phyloP scores from a whole-genome alignment of 2,888 invertebrate genomes.

The Macrophya alboannulata region DNA sequence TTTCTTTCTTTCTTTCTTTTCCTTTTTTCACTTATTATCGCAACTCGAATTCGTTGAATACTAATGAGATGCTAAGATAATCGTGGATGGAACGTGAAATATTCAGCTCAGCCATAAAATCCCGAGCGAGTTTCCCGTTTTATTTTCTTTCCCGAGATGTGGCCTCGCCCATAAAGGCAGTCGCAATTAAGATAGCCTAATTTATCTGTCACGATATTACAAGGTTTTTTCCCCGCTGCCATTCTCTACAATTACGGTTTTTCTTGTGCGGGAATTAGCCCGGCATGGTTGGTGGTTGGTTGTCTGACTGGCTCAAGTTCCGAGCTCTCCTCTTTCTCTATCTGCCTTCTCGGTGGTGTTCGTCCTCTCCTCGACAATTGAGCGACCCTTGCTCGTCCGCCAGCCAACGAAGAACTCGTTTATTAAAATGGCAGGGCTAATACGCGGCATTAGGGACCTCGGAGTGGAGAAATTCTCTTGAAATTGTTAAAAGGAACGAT shows the following conservation, averaged over 20 bases:
- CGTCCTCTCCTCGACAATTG: slow-evolving; percentile 50
- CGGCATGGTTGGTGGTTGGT: slow-evolving; percentile 55
- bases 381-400: slow-evolving; percentile 43
- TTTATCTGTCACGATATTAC: slow-evolving; percentile 65
- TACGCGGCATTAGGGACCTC: slow-evolving; percentile 53
- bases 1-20: neutral
- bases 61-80: slow-evolving; percentile 50
- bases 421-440: slow-evolving; percentile 53
- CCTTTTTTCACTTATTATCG: slow-evolving; percentile 39
- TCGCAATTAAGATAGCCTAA: slow-evolving; percentile 65
- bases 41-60: slow-evolving; percentile 50
- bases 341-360: slow-evolving; percentile 22
- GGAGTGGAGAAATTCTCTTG: slow-evolving; percentile 50
- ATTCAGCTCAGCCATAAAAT: slow-evolving; percentile 44
- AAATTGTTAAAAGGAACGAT: slow-evolving; percentile 53
- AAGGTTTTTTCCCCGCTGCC: slow-evolving; percentile 58
- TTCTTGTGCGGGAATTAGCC: slow-evolving; percentile 62
- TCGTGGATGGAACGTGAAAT: slow-evolving; percentile 45
- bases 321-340: neutral
- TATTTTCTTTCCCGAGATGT: slow-evolving; percentile 43
- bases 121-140: slow-evolving; percentile 38
- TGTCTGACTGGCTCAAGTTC: slow-evolving; percentile 55
- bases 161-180: slow-evolving; percentile 57
- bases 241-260: slow-evolving; percentile 61
- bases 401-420: slow-evolving; percentile 54